Evolutionary conservation across 2,113 vertebrate species (phyloP), one percentile per base, ranked within the genome.

Genomic region (Corvus hawaiiensis): DNA sequence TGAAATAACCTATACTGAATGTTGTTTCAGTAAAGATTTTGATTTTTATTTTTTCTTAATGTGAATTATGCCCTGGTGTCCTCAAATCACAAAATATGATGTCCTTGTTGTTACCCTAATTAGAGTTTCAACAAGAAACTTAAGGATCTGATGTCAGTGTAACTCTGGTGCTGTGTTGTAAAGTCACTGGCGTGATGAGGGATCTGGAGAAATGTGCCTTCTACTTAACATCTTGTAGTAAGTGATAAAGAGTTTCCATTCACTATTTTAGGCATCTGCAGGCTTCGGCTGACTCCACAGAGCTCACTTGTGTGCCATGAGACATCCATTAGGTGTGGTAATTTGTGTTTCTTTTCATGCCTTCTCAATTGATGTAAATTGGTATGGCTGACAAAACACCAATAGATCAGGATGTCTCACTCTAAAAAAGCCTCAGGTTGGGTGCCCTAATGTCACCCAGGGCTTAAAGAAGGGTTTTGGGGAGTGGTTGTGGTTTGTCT

Each of bases 11-110:
- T 51, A 7, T 35, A 12, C 14, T 39, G 33, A 48, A 26, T 18
- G 18, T 20, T 64, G 7, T 41, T 84, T 71, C 30, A 48, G 39
- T 46, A 46, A 74, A 51, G 44, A 30, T 22, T 83, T 66, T 3
- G 2, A 7, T 1, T 1, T 19, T 23, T 1, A 43, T 2, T 1
- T 3, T 24, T 39, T 69, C 67, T 79, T 4, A 10, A 52, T 13
- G 16, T 67, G 37, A 59, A 27, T 73, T 77, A 15, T 46, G 21
- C 12, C 37, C 8, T 66, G 30, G 8, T 67, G 51, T 32, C 12
- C 13, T 68, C 35, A 68, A 68, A 93, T 37, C 23, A 59, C 33
- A 79, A 75, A 69, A 37, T 39, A 17, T 2, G 0, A 39, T 59
- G 59, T 75, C 44, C 6, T 67, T 92, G 7, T 74, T 61, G 13